Evolutionary conservation across 2,888 invertebrate genomes (phyloP).

Genomic region (Apodemia hepburni): DNA sequence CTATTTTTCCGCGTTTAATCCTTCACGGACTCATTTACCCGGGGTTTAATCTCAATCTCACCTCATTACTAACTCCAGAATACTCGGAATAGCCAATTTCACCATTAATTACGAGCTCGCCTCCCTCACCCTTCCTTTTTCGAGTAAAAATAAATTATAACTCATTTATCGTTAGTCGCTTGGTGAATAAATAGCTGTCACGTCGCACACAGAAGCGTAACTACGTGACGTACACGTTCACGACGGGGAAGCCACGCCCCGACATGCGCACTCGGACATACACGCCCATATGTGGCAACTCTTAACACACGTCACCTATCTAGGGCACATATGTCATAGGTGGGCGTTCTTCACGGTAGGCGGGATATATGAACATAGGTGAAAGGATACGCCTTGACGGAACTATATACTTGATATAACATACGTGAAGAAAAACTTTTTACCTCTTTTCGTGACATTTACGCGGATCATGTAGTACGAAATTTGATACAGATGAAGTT

Average conservation of each 20-base stretch:
- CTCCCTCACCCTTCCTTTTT: conserved; percentile 70
- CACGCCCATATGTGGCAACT: conserved; percentile 51
- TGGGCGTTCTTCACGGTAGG: conserved; percentile 60
- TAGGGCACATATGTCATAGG: conserved; percentile 50
- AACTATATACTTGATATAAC: conserved; percentile 19
- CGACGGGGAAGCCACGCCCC: conserved; percentile 54
- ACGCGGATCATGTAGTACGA: no score
- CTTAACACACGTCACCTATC: conserved; percentile 50
- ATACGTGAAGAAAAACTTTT: no score
- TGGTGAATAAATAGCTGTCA: conserved; percentile 66
- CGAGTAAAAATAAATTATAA: conserved; percentile 79
- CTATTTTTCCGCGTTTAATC: conserved; percentile 50
- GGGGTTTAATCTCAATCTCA: conserved; percentile 78
- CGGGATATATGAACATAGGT: conserved; percentile 45
- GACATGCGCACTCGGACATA: conserved; percentile 62
- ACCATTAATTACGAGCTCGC: conserved; percentile 68
- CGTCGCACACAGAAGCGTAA: conserved; percentile 53
- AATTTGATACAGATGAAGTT: no score
- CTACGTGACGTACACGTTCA: conserved; percentile 48
- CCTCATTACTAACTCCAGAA: conserved; percentile 75
- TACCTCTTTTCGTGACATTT: no score
- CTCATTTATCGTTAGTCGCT: conserved; percentile 71
- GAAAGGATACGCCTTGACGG: conserved; percentile 29
- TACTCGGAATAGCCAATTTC: conserved; percentile 77
- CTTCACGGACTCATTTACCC: conserved; percentile 68